These are phyloP conservation scores for Chaetops frenatus DNA, from an alignment of 2,113 vertebrate genomes.

Conservation along the genomic window DNA sequence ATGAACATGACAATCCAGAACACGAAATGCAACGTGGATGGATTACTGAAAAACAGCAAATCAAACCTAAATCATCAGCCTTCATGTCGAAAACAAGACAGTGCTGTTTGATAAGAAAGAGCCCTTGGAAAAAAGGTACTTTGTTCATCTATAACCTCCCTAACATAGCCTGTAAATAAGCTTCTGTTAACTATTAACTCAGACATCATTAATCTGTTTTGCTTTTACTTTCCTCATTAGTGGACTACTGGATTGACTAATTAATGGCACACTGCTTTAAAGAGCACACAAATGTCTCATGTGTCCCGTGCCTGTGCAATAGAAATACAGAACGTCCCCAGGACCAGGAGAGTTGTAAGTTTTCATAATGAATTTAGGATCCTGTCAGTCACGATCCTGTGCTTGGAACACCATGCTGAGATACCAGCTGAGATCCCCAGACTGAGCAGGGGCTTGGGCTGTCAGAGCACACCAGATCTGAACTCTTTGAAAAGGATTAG, in stretches of 20 bases:
- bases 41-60: not conserved
- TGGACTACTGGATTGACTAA: not conserved
- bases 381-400: not conserved
- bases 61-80: not conserved
- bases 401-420: not conserved
- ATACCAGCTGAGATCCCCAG: not conserved
- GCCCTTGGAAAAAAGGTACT: not conserved
- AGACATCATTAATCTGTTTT: not conserved
- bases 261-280: not conserved
- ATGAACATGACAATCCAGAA: not conserved
- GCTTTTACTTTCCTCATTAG: not conserved
- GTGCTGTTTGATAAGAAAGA: not conserved
- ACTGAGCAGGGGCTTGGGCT: not conserved
- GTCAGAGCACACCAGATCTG: not conserved
- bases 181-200: not conserved
- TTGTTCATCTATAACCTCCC: not conserved
- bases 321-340: not conserved
- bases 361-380: slow-evolving; percentile 1
- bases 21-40: not conserved
- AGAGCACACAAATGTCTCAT: not conserved
- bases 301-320: not conserved
- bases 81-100: not conserved
- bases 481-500: not conserved
- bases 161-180: not conserved
- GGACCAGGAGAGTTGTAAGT: not conserved